phyloP scores from a whole-genome alignment of 2,113 vertebrate genomes.

The Nannospalax galili region DNA sequence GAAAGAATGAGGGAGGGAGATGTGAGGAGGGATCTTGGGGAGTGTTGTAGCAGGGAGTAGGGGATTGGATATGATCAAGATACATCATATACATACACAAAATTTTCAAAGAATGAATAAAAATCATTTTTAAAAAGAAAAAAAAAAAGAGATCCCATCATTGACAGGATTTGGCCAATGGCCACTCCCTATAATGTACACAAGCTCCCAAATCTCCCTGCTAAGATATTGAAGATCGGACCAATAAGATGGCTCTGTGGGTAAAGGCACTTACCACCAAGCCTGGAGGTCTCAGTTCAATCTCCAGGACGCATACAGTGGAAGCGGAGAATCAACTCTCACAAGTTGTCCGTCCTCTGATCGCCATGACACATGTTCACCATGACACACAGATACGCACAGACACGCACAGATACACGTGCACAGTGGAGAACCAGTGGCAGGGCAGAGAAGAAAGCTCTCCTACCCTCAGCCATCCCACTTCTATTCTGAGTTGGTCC shows the following conservation, averaged over 20 bases:
- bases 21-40: too few relatives aligned
- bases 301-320: background rate
- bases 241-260: background rate
- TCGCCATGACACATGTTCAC: too few relatives aligned
- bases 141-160: background rate
- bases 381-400: too few relatives aligned
- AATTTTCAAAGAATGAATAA: too few relatives aligned
- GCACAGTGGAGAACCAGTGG: background rate
- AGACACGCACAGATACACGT: too few relatives aligned
- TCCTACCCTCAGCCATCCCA: background rate
- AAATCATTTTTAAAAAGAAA: too few relatives aligned
- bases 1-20: too few relatives aligned
- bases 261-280: background rate
- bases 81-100: too few relatives aligned
- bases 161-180: background rate
- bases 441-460: background rate
- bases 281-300: background rate
- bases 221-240: background rate
- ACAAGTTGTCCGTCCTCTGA: background rate
- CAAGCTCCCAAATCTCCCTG: background rate
- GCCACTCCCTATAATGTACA: background rate
- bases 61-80: too few relatives aligned
- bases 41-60: too few relatives aligned
- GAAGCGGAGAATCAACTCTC: background rate
- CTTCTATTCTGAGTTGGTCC: background rate